Percentiles rank a stretch among this genome's conserved stretches.
Conservation (phyloP, 2,888 invertebrate species). For the Dicyrtoma fusca region DNA sequence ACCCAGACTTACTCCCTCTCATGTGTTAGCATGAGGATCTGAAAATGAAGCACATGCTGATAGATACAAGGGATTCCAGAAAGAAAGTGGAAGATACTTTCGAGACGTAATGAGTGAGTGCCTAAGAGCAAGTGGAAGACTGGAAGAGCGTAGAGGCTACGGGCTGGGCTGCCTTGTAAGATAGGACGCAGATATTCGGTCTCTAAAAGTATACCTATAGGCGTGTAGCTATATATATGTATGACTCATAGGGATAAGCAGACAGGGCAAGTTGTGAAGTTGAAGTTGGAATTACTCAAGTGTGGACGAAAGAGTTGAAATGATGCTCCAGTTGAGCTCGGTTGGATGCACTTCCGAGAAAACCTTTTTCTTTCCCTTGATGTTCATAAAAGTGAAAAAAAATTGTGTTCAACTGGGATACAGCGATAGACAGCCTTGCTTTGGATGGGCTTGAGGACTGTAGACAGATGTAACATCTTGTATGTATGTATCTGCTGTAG, state of each 20-base stretch:
- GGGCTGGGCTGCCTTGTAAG: too few species aligned
- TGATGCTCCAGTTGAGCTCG: conserved; percentile 36
- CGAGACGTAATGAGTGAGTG: neutral
- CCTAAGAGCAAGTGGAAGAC: neutral
- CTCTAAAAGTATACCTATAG: neutral
- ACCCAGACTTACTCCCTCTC: too few species aligned
- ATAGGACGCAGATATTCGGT: too few species aligned
- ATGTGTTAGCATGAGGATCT: too few species aligned
- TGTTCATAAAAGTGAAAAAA: conserved; percentile 36
- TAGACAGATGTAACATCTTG: too few species aligned
- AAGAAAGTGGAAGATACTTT: conserved; percentile 2
- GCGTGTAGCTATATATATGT: neutral
- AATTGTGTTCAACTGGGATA: neutral
- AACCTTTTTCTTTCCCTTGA: conserved; percentile 38
- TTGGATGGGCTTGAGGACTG: too few species aligned
- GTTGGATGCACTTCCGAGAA: conserved; percentile 32
- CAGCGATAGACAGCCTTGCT: too few species aligned
- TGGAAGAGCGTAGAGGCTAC: neutral
- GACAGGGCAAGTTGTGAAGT: conserved; percentile 21
- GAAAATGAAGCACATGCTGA: too few species aligned
- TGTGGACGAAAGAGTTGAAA: conserved; percentile 34
- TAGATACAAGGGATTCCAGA: conserved; percentile 17
- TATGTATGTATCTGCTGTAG: too few species aligned
- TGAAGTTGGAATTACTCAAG: conserved; percentile 27
- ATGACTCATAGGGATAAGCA: too few species aligned